A percentile compares a stretch with the other conserved stretches of the same genome.
Evolutionary conservation across 2,888 invertebrate genomes (phyloP).

Genomic region (Sinohyriopsis cumingii): DNA sequence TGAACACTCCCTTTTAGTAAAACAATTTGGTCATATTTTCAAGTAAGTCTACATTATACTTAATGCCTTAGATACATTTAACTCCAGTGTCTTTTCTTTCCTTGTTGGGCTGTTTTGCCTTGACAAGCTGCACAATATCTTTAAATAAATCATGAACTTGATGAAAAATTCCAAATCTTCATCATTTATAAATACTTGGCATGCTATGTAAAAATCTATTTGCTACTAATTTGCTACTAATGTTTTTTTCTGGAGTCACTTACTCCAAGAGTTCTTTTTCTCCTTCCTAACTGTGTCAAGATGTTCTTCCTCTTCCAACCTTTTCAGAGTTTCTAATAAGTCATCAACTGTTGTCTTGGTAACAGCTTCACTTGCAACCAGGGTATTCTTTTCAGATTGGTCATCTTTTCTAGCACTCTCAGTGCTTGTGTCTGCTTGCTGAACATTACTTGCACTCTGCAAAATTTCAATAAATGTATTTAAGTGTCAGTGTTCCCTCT

Average conservation of each 20-base stretch:
- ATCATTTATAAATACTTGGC: neutral
- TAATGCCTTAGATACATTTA: too few species aligned
- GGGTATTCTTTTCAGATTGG: conserved; percentile 12
- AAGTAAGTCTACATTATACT: too few species aligned
- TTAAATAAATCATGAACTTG: too few species aligned
- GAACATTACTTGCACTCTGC: conserved; percentile 21
- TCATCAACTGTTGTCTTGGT: conserved; percentile 66
- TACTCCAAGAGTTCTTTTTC: conserved; percentile 63
- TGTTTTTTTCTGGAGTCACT: conserved; percentile 39
- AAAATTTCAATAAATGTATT: conserved; percentile 4
- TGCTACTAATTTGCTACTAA: conserved; percentile 1
- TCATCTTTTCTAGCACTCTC: conserved; percentile 7
- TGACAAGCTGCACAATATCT: too few species aligned
- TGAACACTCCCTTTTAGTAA: too few species aligned
- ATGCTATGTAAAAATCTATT: neutral
- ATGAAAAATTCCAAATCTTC: too few species aligned
- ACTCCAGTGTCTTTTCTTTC: too few species aligned
- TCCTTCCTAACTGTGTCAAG: conserved; percentile 52
- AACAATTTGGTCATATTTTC: too few species aligned
- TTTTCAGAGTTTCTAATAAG: conserved; percentile 68
- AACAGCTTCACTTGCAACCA: conserved; percentile 39
- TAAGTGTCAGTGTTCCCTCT: conserved; percentile 7
- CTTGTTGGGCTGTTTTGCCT: too few species aligned
- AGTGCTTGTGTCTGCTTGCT: conserved; percentile 7
- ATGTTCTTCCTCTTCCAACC: conserved; percentile 69